Base-by-base conservation (phyloP, 2,113 vertebrate genomes). In the Xiphophorus couchianus region DNA sequence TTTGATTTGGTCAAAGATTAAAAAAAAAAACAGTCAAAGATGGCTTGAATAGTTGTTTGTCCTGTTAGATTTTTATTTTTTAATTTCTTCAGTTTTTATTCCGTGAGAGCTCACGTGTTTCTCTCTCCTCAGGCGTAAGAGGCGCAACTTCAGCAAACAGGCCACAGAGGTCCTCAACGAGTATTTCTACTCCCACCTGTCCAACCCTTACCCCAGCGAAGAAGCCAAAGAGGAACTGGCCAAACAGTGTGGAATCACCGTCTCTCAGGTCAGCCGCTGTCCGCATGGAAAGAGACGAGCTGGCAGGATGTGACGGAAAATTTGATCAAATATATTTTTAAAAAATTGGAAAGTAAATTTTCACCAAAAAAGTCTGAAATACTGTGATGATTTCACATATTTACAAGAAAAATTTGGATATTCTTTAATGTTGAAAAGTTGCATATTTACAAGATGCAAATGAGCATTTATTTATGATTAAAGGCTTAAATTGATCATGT, bases 151-250 rank as follows among this genome's bases (percentile, higher is more conserved):
- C 87, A 97, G 96, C 91, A 97, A 97, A 79, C 96, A 97, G 91
- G 96, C 96, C 79, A 97, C 96, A 0, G 96, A 97, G 85, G 95
- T 95, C 77, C 91, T 97, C 68, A 97, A 97, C 27, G 96, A 97
- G 78, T 97, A 97, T 81, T 97, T 97, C 92, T 97, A 97, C 85
- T 97, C 96, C 3, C 96, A 97, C 88, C 93, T 97, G 77, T 97
- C 96, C 73, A 97, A 97, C 92, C 96, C 96, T 0, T 97, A 97
- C 68, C 96, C 96, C 54, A 97, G 96, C 6, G 96, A 97, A 87
- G 96, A 97, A 91, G 96, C 96, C 69, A 97, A 97, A 91, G 96
- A 97, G 72, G 96, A 97, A 86, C 95, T 97, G 0, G 96, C 96
- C 86, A 97, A 97, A 84, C 88, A 93, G 62, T 97, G 96, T 2